Evolutionary conservation across 2,113 vertebrate genomes (phyloP).

Genomic region (Lathamus discolor): DNA sequence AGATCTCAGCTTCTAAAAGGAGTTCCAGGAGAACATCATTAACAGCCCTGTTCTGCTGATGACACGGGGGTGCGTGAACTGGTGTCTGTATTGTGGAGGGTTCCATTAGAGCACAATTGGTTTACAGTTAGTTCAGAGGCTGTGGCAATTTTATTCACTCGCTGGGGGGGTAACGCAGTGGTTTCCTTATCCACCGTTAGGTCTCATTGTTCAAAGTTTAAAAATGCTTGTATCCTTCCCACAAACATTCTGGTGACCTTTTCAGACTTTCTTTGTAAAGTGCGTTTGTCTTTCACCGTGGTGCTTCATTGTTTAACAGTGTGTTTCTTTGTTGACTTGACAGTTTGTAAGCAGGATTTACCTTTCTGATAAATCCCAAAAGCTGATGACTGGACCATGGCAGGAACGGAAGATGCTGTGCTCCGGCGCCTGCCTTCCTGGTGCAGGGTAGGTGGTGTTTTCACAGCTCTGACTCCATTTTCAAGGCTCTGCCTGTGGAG

Average conservation of each 20-base stretch:
- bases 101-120: neutral
- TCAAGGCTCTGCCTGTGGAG: neutral
- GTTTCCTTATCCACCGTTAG: conserved; percentile 3
- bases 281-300: neutral
- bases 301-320: neutral
- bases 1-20: neutral
- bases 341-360: neutral
- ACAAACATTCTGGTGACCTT: conserved; percentile 12
- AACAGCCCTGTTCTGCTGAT: neutral
- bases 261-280: neutral
- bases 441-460: neutral
- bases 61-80: neutral
- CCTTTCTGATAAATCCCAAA: neutral
- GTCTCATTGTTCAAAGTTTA: neutral
- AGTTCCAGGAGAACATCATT: neutral
- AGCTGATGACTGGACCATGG: neutral
- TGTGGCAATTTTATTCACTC: neutral
- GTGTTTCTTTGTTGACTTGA: neutral
- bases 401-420: neutral
- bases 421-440: neutral
- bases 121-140: neutral
- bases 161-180: neutral
- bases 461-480: neutral
- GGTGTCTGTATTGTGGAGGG: neutral
- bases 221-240: neutral